Base-by-base conservation (phyloP, 1,140 invertebrate genomes). In the Cydia amplana region DNA sequence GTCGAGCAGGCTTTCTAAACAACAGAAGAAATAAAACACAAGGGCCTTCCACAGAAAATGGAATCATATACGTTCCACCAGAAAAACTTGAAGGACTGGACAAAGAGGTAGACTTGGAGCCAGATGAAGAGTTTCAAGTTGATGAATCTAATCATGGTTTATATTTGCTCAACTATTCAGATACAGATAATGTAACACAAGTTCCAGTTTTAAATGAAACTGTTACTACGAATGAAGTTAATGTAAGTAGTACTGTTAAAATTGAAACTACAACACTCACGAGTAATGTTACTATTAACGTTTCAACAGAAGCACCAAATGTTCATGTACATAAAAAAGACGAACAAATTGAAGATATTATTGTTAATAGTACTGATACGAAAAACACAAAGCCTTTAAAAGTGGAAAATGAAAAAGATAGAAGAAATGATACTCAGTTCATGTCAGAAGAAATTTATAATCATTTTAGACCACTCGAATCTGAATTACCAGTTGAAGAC, bases 381-480 rank as follows among this genome's bases (percentile, higher is more conserved):
- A 85, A 90, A 75, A 90, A 77, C 73, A 87, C 82, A 18, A 91
- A 88, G 77, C 74, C 83, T 64, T 49, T 80, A 36, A 91, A 90
- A 83, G 75, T 86, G 46, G 89, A 91, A 28, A 83, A 77, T 78
- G 87, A 89, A 55, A 93, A 90, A 82, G 87, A 90, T 67, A 91
- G 84, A 83, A 78, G 78, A 73, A 93, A 93, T 77, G 87, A 89
- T 78, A 93, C 93, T 16, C 76, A 91, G 20, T 93, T 93, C 77
- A 94, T 95, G 93, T 93, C 94, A 2, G 94, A 94, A 74, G 94
- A 94, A 20, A 83, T 95, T 73, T 95, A 95, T 83, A 95, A 95
- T 77, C 94, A 95, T 75, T 95, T 95, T 80, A 84, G 94, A 20
- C 95, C 94, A 0, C 91, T 95, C 7, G 95, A 95, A 84, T 91